Evolutionary conservation across 2,888 invertebrate genomes (phyloP), one percentile per base, ranked within the genome.

Genomic region (Prenolepis imparis): DNA sequence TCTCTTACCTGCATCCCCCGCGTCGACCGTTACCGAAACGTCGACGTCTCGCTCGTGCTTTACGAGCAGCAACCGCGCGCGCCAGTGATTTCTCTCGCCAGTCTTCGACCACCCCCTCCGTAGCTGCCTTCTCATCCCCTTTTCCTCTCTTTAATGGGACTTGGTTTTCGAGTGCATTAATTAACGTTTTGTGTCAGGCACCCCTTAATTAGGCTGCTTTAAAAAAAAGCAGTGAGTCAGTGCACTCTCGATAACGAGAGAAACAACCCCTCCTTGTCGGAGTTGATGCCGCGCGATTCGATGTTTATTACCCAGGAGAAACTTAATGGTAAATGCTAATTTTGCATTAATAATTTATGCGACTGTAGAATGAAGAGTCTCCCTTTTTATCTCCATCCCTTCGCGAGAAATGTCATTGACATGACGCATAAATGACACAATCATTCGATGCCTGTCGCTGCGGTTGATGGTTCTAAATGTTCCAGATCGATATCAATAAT

Each of bases 161-260:
- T 93, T 90, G 87, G 83, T 91, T 90, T 91, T 92, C 91, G 90
- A 93, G 91, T 91, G 91, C 91, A 92, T 93, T 93, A 93, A 93
- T 94, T 92, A 93, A 92, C 92, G 92, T 92, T 93, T 92, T 91
- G 59, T 80, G 90, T 92, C 90, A 88, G 90, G 87, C 89, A 86
- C 87, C 89, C 88, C 90, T 92, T 93, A 92, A 93, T 93, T 92
- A 92, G 92, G 89, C 90, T 90, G 91, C 91, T 93, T 93, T 91
- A 89, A 90, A 92, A 92, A 90, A 61, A 93, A 92, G 92, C 91
- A 88, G 87, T 89, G 86, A 90, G 85, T 86, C 86, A 86, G 75
- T 63, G 72, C 82, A 73, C 78, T 63, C 52, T 55, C 68, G 75
- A 68, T 36, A 48, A 44, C 44, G 75, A n/a, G 48, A 73, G 80